Conservation (phyloP, 2,888 invertebrate species). For the Napeogenes sylphis region DNA sequence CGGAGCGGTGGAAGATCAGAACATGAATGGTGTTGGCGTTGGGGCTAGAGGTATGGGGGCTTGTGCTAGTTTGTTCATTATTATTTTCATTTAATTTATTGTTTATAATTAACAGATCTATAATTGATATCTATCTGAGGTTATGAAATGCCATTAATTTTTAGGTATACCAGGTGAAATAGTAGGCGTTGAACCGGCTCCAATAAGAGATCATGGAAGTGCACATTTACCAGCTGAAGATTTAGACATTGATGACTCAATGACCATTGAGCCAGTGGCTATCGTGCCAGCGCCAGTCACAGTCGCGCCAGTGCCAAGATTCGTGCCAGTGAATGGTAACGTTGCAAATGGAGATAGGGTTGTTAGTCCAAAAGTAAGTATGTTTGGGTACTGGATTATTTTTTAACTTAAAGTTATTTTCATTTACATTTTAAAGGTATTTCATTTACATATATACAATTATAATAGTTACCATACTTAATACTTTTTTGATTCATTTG, state of each 20-base stretch:
- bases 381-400: neutral
- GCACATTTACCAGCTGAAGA: constrained; percentile 32
- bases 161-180: constrained; percentile 79
- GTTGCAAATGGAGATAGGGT: constrained; percentile 43
- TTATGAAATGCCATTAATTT: neutral
- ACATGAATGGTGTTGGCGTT: constrained; percentile 77
- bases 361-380: constrained; percentile 50
- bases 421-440: no score
- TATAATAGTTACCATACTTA: no score
- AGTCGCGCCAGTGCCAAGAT: constrained; percentile 20
- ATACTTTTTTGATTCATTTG: no score
- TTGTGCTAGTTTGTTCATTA: no score
- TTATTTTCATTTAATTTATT: no score
- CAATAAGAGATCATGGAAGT: constrained; percentile 34
- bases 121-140: no score
- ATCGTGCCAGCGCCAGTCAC: constrained; percentile 16
- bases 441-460: no score
- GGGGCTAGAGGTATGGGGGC: constrained; percentile 70
- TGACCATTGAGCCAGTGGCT: constrained; percentile 11
- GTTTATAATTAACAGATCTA: no score
- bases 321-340: constrained; percentile 35
- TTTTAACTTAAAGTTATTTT: no score
- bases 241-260: constrained; percentile 32
- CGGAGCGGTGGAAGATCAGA: constrained; percentile 82
- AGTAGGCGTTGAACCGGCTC: constrained; percentile 79